Conservation (phyloP, 2,113 vertebrate species). For the Myotis yumanensis region DNA sequence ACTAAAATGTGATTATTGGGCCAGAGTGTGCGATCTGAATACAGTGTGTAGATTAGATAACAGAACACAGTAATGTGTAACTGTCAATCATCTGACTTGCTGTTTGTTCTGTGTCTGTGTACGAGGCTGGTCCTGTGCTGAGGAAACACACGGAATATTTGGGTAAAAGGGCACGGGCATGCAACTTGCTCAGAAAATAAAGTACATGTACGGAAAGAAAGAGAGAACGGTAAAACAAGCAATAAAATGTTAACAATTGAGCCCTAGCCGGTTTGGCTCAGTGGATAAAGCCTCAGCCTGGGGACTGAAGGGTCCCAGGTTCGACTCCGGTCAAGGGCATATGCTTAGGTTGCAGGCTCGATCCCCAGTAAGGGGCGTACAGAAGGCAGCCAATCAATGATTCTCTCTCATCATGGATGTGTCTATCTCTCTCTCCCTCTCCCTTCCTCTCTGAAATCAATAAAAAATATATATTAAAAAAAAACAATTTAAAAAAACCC, state of each 20-base stretch:
- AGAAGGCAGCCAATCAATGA: no score
- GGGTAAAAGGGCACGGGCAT: neutral
- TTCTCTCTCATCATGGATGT: no score
- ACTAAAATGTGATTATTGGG: neutral
- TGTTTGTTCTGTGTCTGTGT: neutral
- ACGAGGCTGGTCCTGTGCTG: neutral
- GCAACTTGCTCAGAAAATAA: neutral
- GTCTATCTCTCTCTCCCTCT: no score
- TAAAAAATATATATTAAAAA: no score
- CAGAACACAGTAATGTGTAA: fast-evolving
- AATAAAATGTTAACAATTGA: neutral
- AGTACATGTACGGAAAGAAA: neutral
- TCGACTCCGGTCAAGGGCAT: no score
- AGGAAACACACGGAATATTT: neutral
- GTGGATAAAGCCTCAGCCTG: no score
- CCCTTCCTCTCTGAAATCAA: no score
- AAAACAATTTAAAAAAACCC: no score
- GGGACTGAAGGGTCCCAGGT: no score
- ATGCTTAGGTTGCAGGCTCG: no score
- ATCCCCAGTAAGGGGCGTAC: no score
- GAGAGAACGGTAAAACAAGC: neutral
- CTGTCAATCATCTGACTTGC: neutral
- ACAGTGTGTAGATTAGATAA: neutral
- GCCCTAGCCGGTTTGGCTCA: no score
- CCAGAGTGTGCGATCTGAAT: neutral